These are phyloP conservation scores for Dryobates pubescens DNA, from an alignment of 2,797 vertebrate genomes.

Conservation along the genomic window DNA sequence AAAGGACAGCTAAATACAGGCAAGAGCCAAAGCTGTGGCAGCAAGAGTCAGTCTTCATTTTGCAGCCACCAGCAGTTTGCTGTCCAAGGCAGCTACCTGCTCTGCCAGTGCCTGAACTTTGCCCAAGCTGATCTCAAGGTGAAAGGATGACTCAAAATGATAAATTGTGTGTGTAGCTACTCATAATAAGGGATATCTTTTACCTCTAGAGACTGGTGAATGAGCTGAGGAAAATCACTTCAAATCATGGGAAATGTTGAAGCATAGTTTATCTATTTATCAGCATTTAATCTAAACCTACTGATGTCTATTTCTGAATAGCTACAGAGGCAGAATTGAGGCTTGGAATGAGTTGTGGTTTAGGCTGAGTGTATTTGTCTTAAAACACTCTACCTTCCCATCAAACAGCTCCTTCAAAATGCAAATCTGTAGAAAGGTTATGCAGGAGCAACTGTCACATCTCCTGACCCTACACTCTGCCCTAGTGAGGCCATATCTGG, in stretches of 20 bases:
- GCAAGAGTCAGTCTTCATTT: rapidly evolving
- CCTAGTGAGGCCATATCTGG: too few relatives aligned
- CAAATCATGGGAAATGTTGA: not conserved
- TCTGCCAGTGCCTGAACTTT: not conserved
- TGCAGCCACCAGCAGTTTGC: not conserved
- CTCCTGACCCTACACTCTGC: not conserved
- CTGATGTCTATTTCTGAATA: not conserved
- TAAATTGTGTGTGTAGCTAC: not conserved
- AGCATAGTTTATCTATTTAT: not conserved
- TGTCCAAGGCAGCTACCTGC: not conserved
- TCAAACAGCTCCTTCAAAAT: not conserved
- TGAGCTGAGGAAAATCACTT: not conserved
- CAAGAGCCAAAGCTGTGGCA: not conserved
- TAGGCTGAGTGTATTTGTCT: not conserved
- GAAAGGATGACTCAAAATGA: not conserved
- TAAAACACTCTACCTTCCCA: not conserved
- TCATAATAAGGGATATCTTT: not conserved
- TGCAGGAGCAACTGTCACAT: slow-evolving; percentile 18
- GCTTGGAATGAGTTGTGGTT: not conserved
- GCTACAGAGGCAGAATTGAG: not conserved
- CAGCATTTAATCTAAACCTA: slow-evolving; percentile 11
- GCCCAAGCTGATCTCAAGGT: not conserved
- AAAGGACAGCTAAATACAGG: not conserved
- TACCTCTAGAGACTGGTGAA: not conserved
- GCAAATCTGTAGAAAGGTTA: not conserved